Evolutionary conservation across 2,888 invertebrate genomes (phyloP).

Genomic region (Rhamnusium bicolor): DNA sequence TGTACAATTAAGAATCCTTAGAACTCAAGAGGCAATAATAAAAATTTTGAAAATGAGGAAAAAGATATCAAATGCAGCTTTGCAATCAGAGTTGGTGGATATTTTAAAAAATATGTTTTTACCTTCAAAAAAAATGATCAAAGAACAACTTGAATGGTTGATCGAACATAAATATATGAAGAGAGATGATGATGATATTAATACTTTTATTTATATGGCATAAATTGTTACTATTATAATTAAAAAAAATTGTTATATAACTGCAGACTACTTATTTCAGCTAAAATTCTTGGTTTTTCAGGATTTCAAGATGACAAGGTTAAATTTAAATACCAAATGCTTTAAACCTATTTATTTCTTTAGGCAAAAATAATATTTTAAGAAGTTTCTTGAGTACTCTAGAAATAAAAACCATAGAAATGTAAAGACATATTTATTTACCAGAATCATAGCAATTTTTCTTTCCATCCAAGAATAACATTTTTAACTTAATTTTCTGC

Average conservation of each 20-base stretch:
- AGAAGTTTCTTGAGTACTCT: no score
- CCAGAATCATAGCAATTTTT: no score
- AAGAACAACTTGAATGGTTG: slow-evolving; percentile 99
- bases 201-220: slow-evolving; percentile 98
- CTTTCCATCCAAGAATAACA: no score
- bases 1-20: slow-evolving; percentile 93
- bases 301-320: no score
- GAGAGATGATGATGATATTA: slow-evolving; percentile 97
- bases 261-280: slow-evolving; percentile 4
- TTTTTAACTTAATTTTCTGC: no score
- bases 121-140: slow-evolving; percentile 99
- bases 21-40: slow-evolving; percentile 97
- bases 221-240: slow-evolving; percentile 69
- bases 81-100: slow-evolving; percentile 98
- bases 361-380: no score
- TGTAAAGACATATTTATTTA: no score
- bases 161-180: slow-evolving; percentile 99
- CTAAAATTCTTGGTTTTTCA: no score
- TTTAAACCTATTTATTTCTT: no score
- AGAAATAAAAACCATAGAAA: no score
- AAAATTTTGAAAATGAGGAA: slow-evolving; percentile 99
- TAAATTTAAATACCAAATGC: no score
- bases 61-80: slow-evolving; percentile 91
- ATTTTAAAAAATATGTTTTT: slow-evolving; percentile 99
- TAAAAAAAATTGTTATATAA: slow-evolving; percentile 46